A percentile compares a stretch with the other conserved stretches of the same genome.
Conservation (phyloP, 37 sponge, comb jelly and placozoan species). For the Chondrilla cf. caribensis region DNA sequence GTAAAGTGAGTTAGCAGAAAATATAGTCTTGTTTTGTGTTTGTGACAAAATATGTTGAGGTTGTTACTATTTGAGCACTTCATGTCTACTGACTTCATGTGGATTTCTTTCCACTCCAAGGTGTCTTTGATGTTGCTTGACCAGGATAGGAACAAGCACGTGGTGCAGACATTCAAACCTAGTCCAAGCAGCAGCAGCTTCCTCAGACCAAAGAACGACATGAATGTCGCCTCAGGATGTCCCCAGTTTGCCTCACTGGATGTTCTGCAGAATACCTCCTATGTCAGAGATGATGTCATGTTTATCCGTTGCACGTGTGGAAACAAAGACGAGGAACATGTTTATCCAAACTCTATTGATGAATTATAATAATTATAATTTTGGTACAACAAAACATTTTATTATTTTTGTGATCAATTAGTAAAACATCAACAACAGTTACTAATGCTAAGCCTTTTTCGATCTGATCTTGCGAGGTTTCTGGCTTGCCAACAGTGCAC, state of each 20-base stretch:
- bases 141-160: conserved; percentile 57
- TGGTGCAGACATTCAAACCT: conserved; percentile 80
- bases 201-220: conserved; percentile 31
- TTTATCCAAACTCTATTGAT: not conserved
- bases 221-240: conserved; percentile 76
- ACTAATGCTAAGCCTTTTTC: not conserved
- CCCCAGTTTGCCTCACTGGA: conserved; percentile 32
- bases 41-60: no score
- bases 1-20: conserved; percentile 41
- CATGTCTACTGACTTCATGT: no score
- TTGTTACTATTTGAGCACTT: no score
- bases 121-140: conserved; percentile 80
- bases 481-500: conserved; percentile 64
- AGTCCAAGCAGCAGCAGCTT: conserved; percentile 44
- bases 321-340: not conserved
- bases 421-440: not conserved
- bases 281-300: conserved; percentile 33
- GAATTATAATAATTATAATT: not conserved
- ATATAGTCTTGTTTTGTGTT: no score
- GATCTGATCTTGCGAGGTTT: conserved; percentile 27
- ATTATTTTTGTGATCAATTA: not conserved
- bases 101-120: not conserved
- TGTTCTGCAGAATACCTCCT: not conserved
- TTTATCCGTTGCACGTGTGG: conserved; percentile 21
- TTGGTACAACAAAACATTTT: no score